Percentiles rank a stretch among this genome's conserved stretches.
Evolutionary conservation across 2,888 invertebrate genomes (phyloP).

Genomic region (Meta bourneti): DNA sequence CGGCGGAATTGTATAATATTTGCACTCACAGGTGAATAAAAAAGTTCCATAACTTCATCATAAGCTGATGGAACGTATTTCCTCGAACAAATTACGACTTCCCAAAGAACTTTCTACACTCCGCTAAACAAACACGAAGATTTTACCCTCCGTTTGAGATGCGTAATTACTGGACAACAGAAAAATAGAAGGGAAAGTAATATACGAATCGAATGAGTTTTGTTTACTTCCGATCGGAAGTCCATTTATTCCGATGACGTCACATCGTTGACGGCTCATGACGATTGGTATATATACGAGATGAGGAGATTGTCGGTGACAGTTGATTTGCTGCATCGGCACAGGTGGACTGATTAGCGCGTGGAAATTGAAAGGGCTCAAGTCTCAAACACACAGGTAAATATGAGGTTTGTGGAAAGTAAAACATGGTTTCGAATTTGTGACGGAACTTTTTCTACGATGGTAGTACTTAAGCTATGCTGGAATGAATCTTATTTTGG

Average conservation of each 20-base stretch:
- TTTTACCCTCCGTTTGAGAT: conserved; percentile 18
- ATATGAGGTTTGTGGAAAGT: too few relatives aligned
- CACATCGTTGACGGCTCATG: neutral
- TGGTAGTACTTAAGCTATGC: too few relatives aligned
- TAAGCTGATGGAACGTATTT: neutral
- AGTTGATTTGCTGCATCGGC: neutral
- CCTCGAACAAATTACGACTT: conserved; percentile 30
- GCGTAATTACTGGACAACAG: conserved; percentile 29
- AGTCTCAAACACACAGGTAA: too few relatives aligned
- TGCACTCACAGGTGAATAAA: conserved; percentile 3
- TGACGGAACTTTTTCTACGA: too few relatives aligned
- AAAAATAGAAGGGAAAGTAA: conserved; percentile 32
- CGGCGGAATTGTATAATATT: neutral
- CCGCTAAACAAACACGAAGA: neutral
- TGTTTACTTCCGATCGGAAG: conserved; percentile 46
- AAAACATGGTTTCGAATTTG: too few relatives aligned
- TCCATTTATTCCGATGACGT: conserved; percentile 33
- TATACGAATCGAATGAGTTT: conserved; percentile 31
- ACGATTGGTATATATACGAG: conserved; percentile 19
- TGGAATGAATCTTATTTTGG: too few relatives aligned
- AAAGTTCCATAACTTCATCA: neutral
- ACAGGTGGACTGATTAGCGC: too few relatives aligned
- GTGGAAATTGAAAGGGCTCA: too few relatives aligned
- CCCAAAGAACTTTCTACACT: neutral
- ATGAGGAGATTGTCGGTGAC: neutral